Base-by-base conservation (phyloP, 2,888 invertebrate species). In the Tinea semifulvella region DNA sequence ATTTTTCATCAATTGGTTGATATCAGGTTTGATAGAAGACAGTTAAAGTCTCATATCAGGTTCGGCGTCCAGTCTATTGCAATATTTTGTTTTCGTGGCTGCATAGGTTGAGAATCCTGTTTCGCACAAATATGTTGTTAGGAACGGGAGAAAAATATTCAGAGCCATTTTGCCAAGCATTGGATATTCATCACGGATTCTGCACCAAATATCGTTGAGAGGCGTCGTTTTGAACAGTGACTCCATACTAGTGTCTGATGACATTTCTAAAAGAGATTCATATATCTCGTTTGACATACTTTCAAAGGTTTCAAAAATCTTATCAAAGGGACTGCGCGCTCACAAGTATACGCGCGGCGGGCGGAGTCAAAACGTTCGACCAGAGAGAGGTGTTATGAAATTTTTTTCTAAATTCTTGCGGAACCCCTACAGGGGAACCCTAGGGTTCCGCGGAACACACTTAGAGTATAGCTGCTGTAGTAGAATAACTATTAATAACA, bases 201-300 rank as follows among this genome's bases (percentile, higher is more conserved):
- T 56, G 53, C 54, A 57, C 53, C 55, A 54, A 55, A 54, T 54
- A 53, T 56, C 53, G 25, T 56, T 54, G 48, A 55, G 53, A 52
- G 55, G 52, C 52, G 44, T 54, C 51, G 52, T 53, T 52, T 55
- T 56, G 50, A 55, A 56, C 52, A 55, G 48, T 53, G 52, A 52
- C 50, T 54, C 50, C 52, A 52, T 53, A 56, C 54, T 51, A 50
- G 50, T 55, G 53, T 54, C 53, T 52, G 53, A 54, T 52, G 54
- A 51, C 50, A 57, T 55, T 55, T 56, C 52, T 54, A 52, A 56
- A 53, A 57, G 49, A 48, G 42, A 28, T 42, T 43, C 46, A 43
- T 35, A 35, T 35, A 35, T 35, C 35, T 35, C 35, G 35, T 35
- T 35, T 35, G 35, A 35, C 35, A 35, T 35, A n/a, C n/a, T n/a